Conservation (phyloP, 2,888 invertebrate genomes). For the Dorcus hopei region DNA sequence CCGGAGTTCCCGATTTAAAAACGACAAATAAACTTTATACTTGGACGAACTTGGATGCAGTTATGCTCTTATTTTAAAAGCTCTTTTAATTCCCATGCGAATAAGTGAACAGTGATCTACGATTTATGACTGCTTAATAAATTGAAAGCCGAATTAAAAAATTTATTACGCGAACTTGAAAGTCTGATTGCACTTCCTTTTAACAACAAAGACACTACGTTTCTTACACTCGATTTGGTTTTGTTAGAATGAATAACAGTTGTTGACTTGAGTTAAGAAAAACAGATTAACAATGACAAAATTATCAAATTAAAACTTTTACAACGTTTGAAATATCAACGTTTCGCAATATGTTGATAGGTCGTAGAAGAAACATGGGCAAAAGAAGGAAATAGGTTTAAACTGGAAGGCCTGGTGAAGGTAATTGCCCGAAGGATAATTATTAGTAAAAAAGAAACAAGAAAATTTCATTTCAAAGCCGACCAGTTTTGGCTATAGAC, state of each 20-base stretch:
- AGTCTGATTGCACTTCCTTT: neutral
- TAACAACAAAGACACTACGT: neutral
- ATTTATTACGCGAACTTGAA: neutral
- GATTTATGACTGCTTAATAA: constrained; percentile 48
- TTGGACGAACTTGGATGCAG: constrained; percentile 43
- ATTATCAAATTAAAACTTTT: too few relatives aligned
- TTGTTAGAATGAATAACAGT: constrained; percentile 8
- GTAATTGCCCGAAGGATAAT: too few relatives aligned
- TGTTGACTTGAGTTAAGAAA: neutral
- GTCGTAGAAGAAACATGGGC: too few relatives aligned
- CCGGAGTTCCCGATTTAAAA: constrained; percentile 34
- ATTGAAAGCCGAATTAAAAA: neutral
- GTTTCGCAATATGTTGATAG: too few relatives aligned
- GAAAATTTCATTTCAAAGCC: too few relatives aligned
- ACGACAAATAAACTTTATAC: constrained; percentile 49
- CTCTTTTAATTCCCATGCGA: constrained; percentile 37
- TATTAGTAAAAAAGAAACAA: too few relatives aligned
- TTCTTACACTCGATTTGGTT: neutral
- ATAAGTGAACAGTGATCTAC: constrained; percentile 44
- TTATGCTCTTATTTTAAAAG: constrained; percentile 45
- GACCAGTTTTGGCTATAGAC: too few relatives aligned
- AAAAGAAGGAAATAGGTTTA: too few relatives aligned
- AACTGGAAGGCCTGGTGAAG: too few relatives aligned
- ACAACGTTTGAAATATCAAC: too few relatives aligned
- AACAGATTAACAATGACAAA: neutral